Base-by-base conservation (phyloP, 2,888 invertebrate genomes). In the Tachina fera region DNA sequence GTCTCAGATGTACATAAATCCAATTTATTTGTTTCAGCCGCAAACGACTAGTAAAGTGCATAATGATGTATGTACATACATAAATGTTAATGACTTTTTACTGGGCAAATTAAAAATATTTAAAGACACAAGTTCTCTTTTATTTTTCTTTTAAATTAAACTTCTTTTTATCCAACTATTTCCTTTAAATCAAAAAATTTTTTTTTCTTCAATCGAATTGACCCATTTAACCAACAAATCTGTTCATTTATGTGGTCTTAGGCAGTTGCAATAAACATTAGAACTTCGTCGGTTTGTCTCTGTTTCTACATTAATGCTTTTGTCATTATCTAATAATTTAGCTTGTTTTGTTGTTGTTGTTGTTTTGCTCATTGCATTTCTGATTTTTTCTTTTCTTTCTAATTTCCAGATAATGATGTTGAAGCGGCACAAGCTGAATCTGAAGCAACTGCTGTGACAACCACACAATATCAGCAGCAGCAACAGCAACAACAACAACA, bases 341-440 rank as follows among this genome's bases (percentile, higher is more conserved):
- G 2, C 22, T 22, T 31, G 2, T 76, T 74, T 72, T 67, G 61
- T 61, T 22, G 43, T 79, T 60, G 14, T 58, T 41, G 31, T 31
- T 31, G 31, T 31, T 76, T 74, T 74, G 41, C 58, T 74, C 43
- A 78, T 56, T 43, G n/a, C 43, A 43, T 41, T 74, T 78, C 10
- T n/a, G 13, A n/a, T n/a, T n/a, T n/a, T 60, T 47, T 16, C 9
- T 56, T 75, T 31, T 74, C 5, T 41, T 31, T 68, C 39, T 80
- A 78, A 70, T 56, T 86, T 87, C 31, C 88, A 91, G 91, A 92
- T 87, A 91, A 92, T 88, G 91, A 91, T 84, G 90, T 90, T 87
- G 92, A 92, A 80, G 89, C 88, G 60, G 90, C 89, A 11, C 77
- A 90, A 79, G 89, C 90, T 79, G 92, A 92, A 84, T 90, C 91